Evolutionary conservation across 2,888 invertebrate species (phyloP).

Genomic region (Caenorhabditis becei): DNA sequence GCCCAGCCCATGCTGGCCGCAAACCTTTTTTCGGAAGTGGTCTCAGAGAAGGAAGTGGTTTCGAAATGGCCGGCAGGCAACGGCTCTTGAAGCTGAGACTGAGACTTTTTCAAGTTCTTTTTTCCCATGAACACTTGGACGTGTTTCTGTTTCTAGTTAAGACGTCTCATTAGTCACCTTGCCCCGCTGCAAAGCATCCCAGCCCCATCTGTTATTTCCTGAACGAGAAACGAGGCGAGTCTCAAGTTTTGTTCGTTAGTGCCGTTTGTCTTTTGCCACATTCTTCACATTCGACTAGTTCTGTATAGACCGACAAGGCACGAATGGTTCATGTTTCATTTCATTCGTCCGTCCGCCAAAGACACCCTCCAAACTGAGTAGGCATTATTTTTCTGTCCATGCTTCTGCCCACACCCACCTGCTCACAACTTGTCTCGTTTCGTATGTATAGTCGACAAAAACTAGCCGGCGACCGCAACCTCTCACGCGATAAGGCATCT

Average conservation of each 20-base stretch:
- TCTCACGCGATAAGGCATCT: conserved; percentile 2
- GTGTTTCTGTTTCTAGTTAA: conserved; percentile 14
- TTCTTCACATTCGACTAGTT: conserved; percentile 13
- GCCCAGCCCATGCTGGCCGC: conserved; percentile 5
- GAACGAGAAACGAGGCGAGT: not conserved
- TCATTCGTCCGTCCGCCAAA: not conserved
- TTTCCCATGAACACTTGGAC: conserved; percentile 17
- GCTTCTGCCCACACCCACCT: conserved; percentile 14
- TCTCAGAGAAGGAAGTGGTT: conserved; percentile 53
- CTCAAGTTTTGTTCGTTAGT: conserved; percentile 13
- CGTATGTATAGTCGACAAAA: conserved; percentile 29
- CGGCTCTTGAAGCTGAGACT: conserved; percentile 1
- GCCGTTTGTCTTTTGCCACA: conserved; percentile 20
- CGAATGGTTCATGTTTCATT: conserved; percentile 40
- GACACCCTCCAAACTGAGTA: conserved; percentile 1
- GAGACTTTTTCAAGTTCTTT: conserved; percentile 23
- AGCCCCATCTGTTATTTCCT: conserved; percentile 22
- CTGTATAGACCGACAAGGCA: conserved; percentile 6
- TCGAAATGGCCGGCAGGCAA: conserved; percentile 13
- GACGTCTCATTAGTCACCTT: conserved; percentile 54
- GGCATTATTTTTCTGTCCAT: not conserved
- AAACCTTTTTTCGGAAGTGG: conserved; percentile 59
- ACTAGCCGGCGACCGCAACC: conserved; percentile 12
- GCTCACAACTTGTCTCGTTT: conserved; percentile 24
- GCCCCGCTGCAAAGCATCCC: conserved; percentile 4